A percentile compares a stretch with the other conserved stretches of the same genome.
phyloP scores from a whole-genome alignment of 2,888 invertebrate species.

The Heliconius charithonia region DNA sequence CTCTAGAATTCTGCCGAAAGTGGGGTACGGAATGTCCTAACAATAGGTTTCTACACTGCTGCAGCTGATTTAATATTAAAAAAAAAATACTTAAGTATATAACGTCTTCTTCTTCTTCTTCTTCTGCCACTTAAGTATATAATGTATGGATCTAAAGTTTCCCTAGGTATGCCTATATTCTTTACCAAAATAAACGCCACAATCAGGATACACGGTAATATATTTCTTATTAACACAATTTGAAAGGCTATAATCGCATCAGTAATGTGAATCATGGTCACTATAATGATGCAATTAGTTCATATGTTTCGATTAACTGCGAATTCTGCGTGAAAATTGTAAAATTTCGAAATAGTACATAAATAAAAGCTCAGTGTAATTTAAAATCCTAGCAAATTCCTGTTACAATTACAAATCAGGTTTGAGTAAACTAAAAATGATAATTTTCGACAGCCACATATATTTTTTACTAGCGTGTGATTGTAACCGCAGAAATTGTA shows the following conservation, averaged over 20 bases:
- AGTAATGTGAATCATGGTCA: conserved; percentile 12
- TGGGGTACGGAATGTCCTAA: no score
- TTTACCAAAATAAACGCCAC: conserved; percentile 13
- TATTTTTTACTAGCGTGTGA: no score
- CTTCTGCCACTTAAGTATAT: no score
- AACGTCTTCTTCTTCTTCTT: no score
- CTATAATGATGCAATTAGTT: conserved; percentile 25
- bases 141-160: background rate
- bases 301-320: conserved; percentile 14
- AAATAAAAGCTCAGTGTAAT: background rate
- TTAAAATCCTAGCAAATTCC: background rate
- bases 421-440: background rate
- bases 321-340: conserved; percentile 6
- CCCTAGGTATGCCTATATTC: background rate
- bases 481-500: no score
- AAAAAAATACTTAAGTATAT: background rate
- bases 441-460: no score
- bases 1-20: no score
- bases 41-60: no score
- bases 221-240: background rate
- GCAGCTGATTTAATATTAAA: no score
- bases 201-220: background rate
- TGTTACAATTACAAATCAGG: background rate
- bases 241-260: background rate
- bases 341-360: conserved; percentile 15